These are phyloP conservation scores for Carcharodon carcharias DNA, from an alignment of 2,797 vertebrate species.

Conservation along the genomic window DNA sequence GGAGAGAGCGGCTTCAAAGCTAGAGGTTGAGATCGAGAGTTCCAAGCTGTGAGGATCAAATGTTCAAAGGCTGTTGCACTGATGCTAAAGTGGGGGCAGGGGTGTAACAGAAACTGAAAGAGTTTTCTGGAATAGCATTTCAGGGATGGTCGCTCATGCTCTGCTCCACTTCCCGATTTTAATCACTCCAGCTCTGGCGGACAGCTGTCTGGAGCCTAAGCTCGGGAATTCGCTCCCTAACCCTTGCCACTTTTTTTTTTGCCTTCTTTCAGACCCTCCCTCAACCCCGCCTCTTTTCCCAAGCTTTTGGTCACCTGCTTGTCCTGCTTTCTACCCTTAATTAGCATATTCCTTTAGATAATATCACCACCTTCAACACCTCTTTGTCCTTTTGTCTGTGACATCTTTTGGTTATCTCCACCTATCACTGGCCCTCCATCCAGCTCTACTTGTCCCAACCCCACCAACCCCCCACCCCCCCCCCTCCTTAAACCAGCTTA, in stretches of 20 bases:
- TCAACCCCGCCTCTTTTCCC: neutral
- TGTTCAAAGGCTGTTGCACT: neutral
- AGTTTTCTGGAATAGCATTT: neutral
- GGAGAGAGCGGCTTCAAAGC: neutral
- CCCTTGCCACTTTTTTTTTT: neutral
- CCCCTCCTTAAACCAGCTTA: too few species aligned
- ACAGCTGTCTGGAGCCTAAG: neutral
- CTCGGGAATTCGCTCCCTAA: neutral
- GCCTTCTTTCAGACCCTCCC: neutral
- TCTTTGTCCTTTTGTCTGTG: too few species aligned
- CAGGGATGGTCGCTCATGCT: too few species aligned
- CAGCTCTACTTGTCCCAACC: too few species aligned
- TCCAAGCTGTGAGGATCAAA: neutral
- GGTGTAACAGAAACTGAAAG: neutral
- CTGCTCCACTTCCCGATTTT: neutral
- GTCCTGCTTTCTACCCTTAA: too few species aligned
- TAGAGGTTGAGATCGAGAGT: neutral
- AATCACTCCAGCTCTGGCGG: neutral
- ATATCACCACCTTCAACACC: too few species aligned
- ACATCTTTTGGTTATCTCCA: too few species aligned
- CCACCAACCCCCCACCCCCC: too few species aligned
- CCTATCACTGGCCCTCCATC: too few species aligned
- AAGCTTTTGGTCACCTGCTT: neutral
- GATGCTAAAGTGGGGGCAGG: neutral
- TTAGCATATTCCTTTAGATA: too few species aligned